Conservation (phyloP, 2,888 invertebrate species). For the Leucania comma region DNA sequence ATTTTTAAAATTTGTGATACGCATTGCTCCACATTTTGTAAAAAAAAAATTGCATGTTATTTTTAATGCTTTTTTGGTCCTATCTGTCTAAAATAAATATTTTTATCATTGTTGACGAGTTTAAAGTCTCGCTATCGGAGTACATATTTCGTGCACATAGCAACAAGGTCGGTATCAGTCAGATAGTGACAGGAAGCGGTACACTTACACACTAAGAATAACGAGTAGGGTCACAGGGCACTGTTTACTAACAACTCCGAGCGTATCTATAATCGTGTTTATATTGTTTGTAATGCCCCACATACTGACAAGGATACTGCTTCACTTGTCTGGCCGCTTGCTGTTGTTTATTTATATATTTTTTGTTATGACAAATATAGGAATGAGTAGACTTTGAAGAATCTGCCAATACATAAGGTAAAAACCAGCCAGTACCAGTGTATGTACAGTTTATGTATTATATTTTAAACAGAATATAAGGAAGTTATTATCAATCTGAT, state of each 20-base stretch:
- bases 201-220: conserved; percentile 75
- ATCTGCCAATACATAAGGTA: too few species aligned
- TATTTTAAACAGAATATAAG: neutral
- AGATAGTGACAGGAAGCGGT: conserved; percentile 68
- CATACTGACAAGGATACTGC: conserved; percentile 63
- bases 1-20: conserved; percentile 15
- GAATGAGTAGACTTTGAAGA: neutral
- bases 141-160: conserved; percentile 76
- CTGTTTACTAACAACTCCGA: conserved; percentile 66
- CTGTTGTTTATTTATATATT: conserved; percentile 20
- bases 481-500: neutral
- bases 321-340: conserved; percentile 27
- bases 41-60: neutral
- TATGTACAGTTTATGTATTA: too few species aligned
- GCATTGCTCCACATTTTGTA: conserved; percentile 4
- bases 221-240: conserved; percentile 71
- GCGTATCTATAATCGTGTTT: conserved; percentile 43
- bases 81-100: neutral
- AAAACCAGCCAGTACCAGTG: too few species aligned
- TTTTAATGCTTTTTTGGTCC: too few species aligned
- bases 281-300: conserved; percentile 62
- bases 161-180: conserved; percentile 71
- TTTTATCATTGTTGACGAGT: conserved; percentile 17
- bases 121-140: conserved; percentile 48
- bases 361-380: neutral